Evolutionary conservation across 2,113 vertebrate genomes (phyloP).

Genomic region (Lutjanus erythropterus): DNA sequence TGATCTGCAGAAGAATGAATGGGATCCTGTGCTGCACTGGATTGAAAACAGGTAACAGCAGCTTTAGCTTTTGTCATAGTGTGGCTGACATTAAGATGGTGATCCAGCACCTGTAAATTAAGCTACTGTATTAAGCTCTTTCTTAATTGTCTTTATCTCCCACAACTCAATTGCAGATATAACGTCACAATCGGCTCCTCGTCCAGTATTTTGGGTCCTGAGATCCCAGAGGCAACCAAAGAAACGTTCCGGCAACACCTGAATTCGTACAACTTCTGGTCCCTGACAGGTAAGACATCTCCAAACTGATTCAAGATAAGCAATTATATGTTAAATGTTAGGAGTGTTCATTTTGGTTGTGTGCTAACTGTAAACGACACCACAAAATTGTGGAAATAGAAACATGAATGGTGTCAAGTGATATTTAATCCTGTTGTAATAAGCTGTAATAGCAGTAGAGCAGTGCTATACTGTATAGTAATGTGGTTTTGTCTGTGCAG

Average conservation of each 20-base stretch:
- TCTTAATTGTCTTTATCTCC: background rate
- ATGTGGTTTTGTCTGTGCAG: slow-evolving; percentile 74
- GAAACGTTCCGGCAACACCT: slow-evolving; percentile 91
- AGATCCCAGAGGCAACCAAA: slow-evolving; percentile 90
- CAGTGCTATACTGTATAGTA: background rate
- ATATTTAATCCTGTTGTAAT: background rate
- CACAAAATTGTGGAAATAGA: background rate
- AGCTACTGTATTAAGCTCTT: background rate
- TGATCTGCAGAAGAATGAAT: slow-evolving; percentile 95
- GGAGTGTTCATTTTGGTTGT: background rate
- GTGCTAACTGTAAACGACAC: background rate
- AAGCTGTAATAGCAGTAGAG: background rate
- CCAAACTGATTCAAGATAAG: background rate
- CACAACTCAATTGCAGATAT: slow-evolving; percentile 84
- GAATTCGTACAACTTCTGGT: slow-evolving; percentile 94
- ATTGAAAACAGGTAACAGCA: slow-evolving; percentile 90
- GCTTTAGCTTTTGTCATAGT: background rate
- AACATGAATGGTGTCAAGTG: background rate
- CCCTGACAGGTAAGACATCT: slow-evolving; percentile 89
- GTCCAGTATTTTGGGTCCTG: slow-evolving; percentile 92
- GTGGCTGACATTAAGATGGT: background rate
- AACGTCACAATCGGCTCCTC: slow-evolving; percentile 92
- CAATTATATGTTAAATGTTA: background rate
- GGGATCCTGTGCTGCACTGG: slow-evolving; percentile 94
- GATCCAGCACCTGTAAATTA: background rate